These are phyloP conservation scores for Taphrorychus bicolor DNA, from an alignment of 2,888 invertebrate species.

Conservation along the genomic window DNA sequence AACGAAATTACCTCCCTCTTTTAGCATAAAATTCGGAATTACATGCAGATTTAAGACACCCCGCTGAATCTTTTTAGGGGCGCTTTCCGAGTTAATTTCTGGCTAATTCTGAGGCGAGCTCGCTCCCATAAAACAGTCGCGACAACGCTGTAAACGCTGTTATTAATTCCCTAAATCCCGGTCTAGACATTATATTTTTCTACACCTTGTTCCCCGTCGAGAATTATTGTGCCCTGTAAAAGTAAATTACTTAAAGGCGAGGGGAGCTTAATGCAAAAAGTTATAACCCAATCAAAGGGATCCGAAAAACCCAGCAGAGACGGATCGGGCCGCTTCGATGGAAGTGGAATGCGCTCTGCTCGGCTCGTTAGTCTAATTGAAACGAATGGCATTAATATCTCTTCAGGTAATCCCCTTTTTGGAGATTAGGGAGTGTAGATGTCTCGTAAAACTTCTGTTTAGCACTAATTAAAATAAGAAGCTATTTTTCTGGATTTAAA, in stretches of 20 bases:
- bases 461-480: conserved; percentile 37
- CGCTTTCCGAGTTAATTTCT: conserved; percentile 44
- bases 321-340: conserved; percentile 30
- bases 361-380: conserved; percentile 40
- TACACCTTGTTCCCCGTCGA: background rate
- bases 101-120: conserved; percentile 40
- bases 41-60: conserved; percentile 47
- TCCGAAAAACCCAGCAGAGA: conserved; percentile 33
- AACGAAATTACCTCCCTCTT: conserved; percentile 20
- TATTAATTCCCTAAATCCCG: conserved; percentile 37
- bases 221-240: background rate
- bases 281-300: conserved; percentile 18
- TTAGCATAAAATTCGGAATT: conserved; percentile 43
- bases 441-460: conserved; percentile 36
- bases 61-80: conserved; percentile 44
- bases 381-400: conserved; percentile 41
- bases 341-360: conserved; percentile 23
- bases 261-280: conserved; percentile 4
- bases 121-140: conserved; percentile 41
- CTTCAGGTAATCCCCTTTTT: conserved; percentile 39
- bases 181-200: conserved; percentile 5
- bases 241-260: background rate
- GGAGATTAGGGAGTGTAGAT: conserved; percentile 31
- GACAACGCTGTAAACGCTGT: conserved; percentile 36
- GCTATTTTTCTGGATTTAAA: conserved; percentile 32